These are phyloP conservation scores for Suillia variegata DNA, from an alignment of 2,888 invertebrate species.

Conservation along the genomic window DNA sequence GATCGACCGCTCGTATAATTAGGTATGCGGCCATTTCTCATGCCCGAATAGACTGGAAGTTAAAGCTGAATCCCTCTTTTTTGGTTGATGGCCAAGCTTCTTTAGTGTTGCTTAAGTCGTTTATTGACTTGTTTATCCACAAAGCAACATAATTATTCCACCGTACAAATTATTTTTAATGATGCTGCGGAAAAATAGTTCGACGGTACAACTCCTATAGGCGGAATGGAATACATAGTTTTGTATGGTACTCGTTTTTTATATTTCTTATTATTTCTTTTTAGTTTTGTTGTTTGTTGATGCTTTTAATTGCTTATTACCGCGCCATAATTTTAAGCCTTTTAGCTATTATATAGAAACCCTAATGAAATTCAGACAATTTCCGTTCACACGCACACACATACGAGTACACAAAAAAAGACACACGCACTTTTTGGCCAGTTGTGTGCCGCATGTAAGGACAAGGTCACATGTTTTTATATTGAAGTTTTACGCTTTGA, in stretches of 20 bases:
- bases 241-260: conserved; percentile 17
- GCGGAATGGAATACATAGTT: no score
- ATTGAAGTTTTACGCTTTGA: no score
- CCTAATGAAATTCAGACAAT: conserved; percentile 33
- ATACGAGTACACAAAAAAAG: neutral
- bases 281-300: conserved; percentile 7
- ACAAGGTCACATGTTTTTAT: no score
- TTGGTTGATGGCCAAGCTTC: no score
- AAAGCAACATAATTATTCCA: conserved; percentile 32
- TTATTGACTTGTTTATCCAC: conserved; percentile 51
- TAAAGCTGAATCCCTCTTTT: no score
- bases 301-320: neutral
- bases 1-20: conserved; percentile 41
- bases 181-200: conserved; percentile 42
- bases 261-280: neutral
- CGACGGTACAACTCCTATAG: neutral
- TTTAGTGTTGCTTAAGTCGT: conserved; percentile 40
- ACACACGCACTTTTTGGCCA: neutral
- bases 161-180: conserved; percentile 52
- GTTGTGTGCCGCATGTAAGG: no score
- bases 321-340: neutral
- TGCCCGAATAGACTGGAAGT: conserved; percentile 17
- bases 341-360: conserved; percentile 2
- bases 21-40: conserved; percentile 31
- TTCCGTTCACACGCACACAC: conserved; percentile 31